Evolutionary conservation across 2,113 vertebrate species (phyloP).

Genomic region (Muscicapa adusta): DNA sequence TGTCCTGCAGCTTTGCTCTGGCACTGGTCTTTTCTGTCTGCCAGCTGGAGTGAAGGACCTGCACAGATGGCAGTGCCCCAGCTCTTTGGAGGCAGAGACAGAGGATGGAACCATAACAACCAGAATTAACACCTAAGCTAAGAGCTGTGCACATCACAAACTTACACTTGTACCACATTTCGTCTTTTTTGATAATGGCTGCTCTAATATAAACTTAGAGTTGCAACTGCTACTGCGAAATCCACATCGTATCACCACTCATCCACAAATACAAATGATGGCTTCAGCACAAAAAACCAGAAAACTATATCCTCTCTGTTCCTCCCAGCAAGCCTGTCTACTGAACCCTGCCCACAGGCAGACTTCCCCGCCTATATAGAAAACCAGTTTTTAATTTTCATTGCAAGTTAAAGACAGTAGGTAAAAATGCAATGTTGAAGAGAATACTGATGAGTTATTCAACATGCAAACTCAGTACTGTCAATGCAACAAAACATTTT

Average conservation of each 20-base stretch:
- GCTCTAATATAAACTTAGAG: not conserved
- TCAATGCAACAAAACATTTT: not conserved
- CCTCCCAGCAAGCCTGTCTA: not conserved
- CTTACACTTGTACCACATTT: not conserved
- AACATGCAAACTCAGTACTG: not conserved
- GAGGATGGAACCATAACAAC: not conserved
- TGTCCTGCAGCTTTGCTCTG: not conserved
- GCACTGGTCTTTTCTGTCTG: not conserved
- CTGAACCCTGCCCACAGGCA: not conserved
- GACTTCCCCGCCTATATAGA: not conserved
- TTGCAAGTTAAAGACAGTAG: not conserved
- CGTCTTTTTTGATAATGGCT: not conserved
- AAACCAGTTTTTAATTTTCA: not conserved
- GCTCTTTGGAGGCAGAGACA: not conserved
- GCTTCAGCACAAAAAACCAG: not conserved
- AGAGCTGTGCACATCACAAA: not conserved
- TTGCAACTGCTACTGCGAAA: not conserved
- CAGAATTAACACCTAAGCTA: not conserved
- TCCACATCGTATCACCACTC: not conserved
- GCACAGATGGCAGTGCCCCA: not conserved
- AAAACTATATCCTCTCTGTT: rapidly evolving
- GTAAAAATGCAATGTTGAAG: not conserved
- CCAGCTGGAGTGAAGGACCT: not conserved
- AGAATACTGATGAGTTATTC: not conserved
- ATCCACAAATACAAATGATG: not conserved